Percentiles rank a stretch among this genome's conserved stretches.
Evolutionary conservation across 92 coral and sea anemone species (phyloP).

Genomic region (Epizoanthus stellaris): DNA sequence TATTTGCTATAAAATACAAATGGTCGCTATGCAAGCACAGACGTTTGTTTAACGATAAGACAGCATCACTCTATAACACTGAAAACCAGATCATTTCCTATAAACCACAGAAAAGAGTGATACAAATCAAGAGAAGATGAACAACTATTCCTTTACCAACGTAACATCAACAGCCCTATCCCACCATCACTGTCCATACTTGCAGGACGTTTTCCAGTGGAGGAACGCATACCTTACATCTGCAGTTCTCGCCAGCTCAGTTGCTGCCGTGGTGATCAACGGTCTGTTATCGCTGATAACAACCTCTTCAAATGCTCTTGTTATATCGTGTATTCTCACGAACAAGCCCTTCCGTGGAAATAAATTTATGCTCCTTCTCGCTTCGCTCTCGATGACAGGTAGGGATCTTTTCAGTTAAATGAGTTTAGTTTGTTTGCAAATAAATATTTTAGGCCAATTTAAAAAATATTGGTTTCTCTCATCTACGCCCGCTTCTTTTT

Average conservation of each 20-base stretch:
- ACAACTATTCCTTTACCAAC: not conserved
- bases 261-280: not conserved
- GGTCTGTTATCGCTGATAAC: not conserved
- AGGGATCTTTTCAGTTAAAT: not conserved
- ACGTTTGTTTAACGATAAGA: too few relatives aligned
- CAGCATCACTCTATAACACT: too few relatives aligned
- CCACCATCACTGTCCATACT: conserved; percentile 4
- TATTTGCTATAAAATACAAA: too few relatives aligned
- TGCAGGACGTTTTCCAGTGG: not conserved
- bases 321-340: not conserved
- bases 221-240: not conserved
- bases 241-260: not conserved
- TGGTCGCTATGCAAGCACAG: too few relatives aligned
- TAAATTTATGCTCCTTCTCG: not conserved
- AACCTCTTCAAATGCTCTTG: not conserved
- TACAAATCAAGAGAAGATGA: not conserved
- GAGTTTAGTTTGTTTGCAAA: too few relatives aligned
- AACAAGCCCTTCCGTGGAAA: not conserved
- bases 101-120: too few relatives aligned
- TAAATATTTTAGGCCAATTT: too few relatives aligned
- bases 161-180: not conserved
- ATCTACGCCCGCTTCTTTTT: too few relatives aligned
- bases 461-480: too few relatives aligned
- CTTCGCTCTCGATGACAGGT: conserved; percentile 3
- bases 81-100: too few relatives aligned